Evolutionary conservation across 2,888 invertebrate genomes (phyloP), one percentile per base, ranked within the genome.

Genomic region (Idaea straminata): DNA sequence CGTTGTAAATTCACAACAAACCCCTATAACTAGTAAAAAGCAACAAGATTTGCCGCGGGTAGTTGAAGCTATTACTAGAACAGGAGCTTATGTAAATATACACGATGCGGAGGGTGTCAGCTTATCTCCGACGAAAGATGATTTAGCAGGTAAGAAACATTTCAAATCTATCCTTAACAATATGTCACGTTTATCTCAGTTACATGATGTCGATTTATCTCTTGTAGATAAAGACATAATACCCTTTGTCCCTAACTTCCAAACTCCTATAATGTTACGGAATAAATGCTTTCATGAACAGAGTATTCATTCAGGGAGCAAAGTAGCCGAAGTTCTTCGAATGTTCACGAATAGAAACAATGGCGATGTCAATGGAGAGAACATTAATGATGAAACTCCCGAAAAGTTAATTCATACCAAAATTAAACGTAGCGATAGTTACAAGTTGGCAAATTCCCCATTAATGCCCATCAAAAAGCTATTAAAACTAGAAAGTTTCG

Each of bases 361-460:
- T 74, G 78, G 76, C 64, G 79, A 77, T 67, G 78, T 69, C 71
- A 80, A 80, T 68, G 78, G 73, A 36, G 79, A 81, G 66, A 71
- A 74, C 69, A 75, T 67, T 59, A 64, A 69, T 69, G 74, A 75
- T 63, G 77, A 83, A 67, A 64, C 67, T 68, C 70, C 70, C 61
- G 85, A 87, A 64, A 91, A 85, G 72, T 81, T 82, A 16, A 74
- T 83, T 67, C 82, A 83, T 67, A 85, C 78, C 73, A 95, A 94
- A 88, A 92, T 97, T 61, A 96, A 96, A 86, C 95, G 97, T 68
- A 96, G 96, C 83, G 96, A 97, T 84, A 97, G 97, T 87, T 97
- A 97, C 83, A 95, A 96, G 72, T 94, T 96, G 85, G 97, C 97
- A 15, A 97, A 97, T 87, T 95, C 95, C 73, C 95, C 95, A 35